These are phyloP conservation scores for Chrysemys picta DNA, from an alignment of 2,113 vertebrate species.

Conservation along the genomic window DNA sequence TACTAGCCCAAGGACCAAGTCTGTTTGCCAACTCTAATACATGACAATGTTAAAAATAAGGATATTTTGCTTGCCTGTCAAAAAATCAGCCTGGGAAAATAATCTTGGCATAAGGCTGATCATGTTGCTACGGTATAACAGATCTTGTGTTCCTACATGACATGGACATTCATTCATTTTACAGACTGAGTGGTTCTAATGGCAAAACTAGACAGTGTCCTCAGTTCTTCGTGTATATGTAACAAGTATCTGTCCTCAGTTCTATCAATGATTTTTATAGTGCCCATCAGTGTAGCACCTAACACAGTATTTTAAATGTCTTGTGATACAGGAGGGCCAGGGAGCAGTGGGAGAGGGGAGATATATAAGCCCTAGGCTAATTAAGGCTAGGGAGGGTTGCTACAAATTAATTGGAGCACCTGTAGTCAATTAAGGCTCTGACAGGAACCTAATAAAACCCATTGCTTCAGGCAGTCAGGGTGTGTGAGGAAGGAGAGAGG, in stretches of 20 bases:
- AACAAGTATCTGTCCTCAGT: neutral
- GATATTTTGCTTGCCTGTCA: neutral
- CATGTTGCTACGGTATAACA: accelerated
- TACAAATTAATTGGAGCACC: too few relatives aligned
- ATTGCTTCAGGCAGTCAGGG: too few relatives aligned
- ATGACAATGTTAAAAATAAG: neutral
- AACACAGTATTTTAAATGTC: neutral
- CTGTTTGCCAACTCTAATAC: neutral
- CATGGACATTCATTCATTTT: accelerated
- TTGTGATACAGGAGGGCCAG: too few relatives aligned
- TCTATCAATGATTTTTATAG: neutral
- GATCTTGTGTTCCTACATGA: neutral
- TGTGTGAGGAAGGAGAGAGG: too few relatives aligned
- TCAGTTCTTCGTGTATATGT: neutral
- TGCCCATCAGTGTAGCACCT: accelerated
- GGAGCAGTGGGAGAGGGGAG: too few relatives aligned
- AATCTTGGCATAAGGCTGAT: neutral
- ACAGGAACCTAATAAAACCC: too few relatives aligned
- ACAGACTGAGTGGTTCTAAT: neutral
- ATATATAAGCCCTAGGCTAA: too few relatives aligned
- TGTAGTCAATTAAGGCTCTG: too few relatives aligned
- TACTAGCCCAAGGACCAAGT: neutral
- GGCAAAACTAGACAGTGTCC: neutral
- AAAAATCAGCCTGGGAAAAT: neutral
- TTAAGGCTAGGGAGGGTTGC: too few relatives aligned